A percentile compares a stretch with the other conserved stretches of the same genome.
Evolutionary conservation across 1,140 invertebrate genomes (phyloP).

Genomic region (Penaeus vannamei): DNA sequence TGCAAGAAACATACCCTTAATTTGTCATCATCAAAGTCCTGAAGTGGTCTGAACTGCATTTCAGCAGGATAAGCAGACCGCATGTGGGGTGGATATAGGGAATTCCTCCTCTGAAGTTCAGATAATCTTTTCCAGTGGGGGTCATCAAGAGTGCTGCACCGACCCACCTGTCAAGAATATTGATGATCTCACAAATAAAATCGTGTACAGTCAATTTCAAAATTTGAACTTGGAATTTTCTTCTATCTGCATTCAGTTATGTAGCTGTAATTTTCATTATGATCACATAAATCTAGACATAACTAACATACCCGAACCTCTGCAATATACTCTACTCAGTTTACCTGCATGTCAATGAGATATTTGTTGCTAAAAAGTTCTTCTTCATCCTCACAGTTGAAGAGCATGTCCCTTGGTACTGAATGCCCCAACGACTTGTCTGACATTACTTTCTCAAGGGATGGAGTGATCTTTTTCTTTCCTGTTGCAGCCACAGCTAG

Average conservation of each 20-base stretch:
- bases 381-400: conserved; percentile 86
- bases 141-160: conserved; percentile 21
- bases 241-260: no score
- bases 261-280: no score
- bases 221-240: neutral
- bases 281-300: no score
- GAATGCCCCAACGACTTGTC: conserved; percentile 62
- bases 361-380: conserved; percentile 86
- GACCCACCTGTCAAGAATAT: conserved; percentile 24
- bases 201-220: no score
- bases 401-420: conserved; percentile 74
- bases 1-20: conserved; percentile 39
- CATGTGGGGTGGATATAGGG: conserved; percentile 87
- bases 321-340: conserved; percentile 57
- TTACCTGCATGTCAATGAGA: conserved; percentile 78
- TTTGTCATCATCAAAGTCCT: conserved; percentile 59
- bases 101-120: conserved; percentile 87
- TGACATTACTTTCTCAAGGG: neutral
- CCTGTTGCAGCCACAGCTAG: conserved; percentile 4
- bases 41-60: conserved; percentile 74
- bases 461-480: neutral
- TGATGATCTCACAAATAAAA: no score
- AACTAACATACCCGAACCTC: no score
- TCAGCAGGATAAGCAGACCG: conserved; percentile 91
- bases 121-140: conserved; percentile 73